A percentile compares a stretch with the other conserved stretches of the same genome.
These are phyloP conservation scores for Pseudopipra pipra DNA, from an alignment of 2,113 vertebrate species.

Conservation along the genomic window DNA sequence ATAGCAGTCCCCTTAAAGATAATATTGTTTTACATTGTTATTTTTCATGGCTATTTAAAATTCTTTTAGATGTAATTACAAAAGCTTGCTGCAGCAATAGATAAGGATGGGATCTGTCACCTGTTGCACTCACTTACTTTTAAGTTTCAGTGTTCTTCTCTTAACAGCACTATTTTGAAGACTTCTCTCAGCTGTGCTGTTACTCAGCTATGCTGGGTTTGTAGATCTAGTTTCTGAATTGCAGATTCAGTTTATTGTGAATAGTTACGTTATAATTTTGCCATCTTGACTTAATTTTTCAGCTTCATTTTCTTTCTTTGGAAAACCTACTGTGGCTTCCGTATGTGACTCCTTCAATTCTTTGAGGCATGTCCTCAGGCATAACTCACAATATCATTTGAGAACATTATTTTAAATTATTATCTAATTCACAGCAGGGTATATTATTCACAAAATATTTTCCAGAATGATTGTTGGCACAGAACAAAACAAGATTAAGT, in stretches of 20 bases:
- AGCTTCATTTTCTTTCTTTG: neutral
- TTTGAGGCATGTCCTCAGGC: neutral
- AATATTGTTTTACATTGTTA: neutral
- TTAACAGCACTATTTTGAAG: neutral
- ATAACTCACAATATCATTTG: neutral
- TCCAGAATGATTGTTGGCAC: neutral
- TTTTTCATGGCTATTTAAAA: neutral
- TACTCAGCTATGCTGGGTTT: neutral
- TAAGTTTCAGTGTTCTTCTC: neutral
- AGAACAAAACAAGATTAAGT: neutral
- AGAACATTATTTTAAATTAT: neutral
- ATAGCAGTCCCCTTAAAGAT: neutral
- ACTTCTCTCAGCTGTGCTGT: neutral
- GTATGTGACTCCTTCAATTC: neutral
- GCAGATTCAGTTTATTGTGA: neutral
- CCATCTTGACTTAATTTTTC: neutral
- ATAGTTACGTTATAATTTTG: neutral
- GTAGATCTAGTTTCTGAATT: neutral
- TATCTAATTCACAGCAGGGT: neutral
- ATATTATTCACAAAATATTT: neutral
- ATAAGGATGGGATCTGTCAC: neutral
- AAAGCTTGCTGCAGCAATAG: neutral
- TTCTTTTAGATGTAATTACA: neutral
- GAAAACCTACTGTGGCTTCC: neutral
- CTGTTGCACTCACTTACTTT: neutral